Base-by-base conservation (phyloP, 2,113 vertebrate genomes). In the Synchiropus splendidus region DNA sequence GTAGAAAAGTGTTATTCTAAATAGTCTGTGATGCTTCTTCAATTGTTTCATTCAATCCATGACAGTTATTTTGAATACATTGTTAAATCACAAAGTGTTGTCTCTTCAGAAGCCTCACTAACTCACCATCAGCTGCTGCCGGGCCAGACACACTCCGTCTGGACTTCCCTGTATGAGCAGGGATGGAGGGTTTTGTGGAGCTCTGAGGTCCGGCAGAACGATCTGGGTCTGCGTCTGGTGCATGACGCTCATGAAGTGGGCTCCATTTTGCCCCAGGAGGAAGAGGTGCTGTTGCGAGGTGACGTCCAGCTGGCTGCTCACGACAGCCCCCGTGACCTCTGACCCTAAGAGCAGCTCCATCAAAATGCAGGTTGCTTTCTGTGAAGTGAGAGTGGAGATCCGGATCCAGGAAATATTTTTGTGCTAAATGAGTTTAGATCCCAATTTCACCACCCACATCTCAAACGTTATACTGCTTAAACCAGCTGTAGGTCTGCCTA, bases 211-310 rank as follows among this genome's bases (percentile, higher is more conserved):
- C 0, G 85, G 84, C 10, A 88, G 62, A 39, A 86, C 65, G 55
- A 88, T 87, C 77, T 88, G 86, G 12, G 86, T 86, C 53, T 86
- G 83, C 3, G 85, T 88, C 70, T 85, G 77, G 48, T 87, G 86
- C 84, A 87, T 86, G 31, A 88, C 77, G 1, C 69, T 82, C 44
- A 86, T 67, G 58, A 86, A 86, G 65, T 86, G 84, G 18, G 78
- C 64, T 9, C 85, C 86, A 1, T 84, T 85, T 54, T 86, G 85
- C 10, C 84, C 86, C 61, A 87, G 42, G 35, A 88, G 64, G 58
- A 88, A 86, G 35, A 87, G 72, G 36, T 87, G 85, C 69, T 88
- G 86, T 74, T 88, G 86, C 30, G 85, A 83, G 37, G 83, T 86
- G 42, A 88, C 77, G 1, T 88, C 85, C 63, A 88, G 70, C 72